Conservation (phyloP, 2,113 vertebrate species). For the Macquaria australasica region DNA sequence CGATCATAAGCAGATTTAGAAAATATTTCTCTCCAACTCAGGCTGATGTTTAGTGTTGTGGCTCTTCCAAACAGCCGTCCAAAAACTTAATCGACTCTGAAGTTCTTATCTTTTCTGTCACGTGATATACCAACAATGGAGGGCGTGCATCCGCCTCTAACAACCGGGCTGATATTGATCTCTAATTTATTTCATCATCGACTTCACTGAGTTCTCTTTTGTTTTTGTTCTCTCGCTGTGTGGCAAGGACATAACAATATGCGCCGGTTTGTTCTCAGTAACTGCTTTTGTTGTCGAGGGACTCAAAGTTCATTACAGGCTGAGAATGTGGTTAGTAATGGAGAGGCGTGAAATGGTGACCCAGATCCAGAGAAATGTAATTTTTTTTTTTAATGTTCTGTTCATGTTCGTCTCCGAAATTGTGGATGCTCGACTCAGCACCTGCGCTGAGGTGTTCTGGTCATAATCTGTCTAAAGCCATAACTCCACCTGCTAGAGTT, state of each 20-base stretch:
- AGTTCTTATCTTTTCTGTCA: conserved; percentile 50
- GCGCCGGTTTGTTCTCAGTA: conserved; percentile 52
- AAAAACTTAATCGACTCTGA: conserved; percentile 11
- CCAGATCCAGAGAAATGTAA: conserved; percentile 18
- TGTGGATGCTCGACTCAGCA: not conserved
- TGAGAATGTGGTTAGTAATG: conserved; percentile 36
- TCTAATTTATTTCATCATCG: conserved; percentile 63
- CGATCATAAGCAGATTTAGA: not conserved
- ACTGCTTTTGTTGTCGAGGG: conserved; percentile 53
- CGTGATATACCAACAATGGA: conserved; percentile 27
- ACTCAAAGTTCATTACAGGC: conserved; percentile 51
- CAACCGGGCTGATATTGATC: conserved; percentile 53
- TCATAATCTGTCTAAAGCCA: conserved; percentile 16
- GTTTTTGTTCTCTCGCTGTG: conserved; percentile 40
- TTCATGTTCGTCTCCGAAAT: not conserved
- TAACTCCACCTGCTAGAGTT: conserved; percentile 11
- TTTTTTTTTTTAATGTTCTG: not conserved
- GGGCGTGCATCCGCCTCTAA: not conserved
- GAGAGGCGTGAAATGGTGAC: conserved; percentile 42
- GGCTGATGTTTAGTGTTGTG: conserved; percentile 4
- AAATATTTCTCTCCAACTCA: conserved; percentile 1
- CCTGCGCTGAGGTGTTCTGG: conserved; percentile 17
- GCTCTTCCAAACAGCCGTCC: conserved; percentile 1
- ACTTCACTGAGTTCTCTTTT: conserved; percentile 52
- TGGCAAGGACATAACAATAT: conserved; percentile 46